A percentile compares a stretch with the other conserved stretches of the same genome.
Conservation (phyloP, 2,113 vertebrate genomes). For the Maccullochella peelii region DNA sequence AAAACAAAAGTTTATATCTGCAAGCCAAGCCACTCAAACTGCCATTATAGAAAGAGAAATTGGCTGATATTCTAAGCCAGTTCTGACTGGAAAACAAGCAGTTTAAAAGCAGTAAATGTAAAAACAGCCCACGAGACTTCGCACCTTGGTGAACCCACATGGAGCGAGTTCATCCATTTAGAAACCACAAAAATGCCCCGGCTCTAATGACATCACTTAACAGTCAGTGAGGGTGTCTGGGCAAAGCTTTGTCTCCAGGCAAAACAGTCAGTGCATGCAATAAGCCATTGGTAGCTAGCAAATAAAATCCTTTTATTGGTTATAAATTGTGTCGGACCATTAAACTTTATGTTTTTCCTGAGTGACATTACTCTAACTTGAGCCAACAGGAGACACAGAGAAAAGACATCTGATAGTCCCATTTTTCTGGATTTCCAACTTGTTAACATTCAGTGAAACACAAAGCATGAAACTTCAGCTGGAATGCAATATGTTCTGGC, state of each 20-base stretch:
- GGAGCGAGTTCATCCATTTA: slow-evolving; percentile 51
- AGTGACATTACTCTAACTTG: slow-evolving; percentile 52
- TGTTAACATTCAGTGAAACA: slow-evolving; percentile 31
- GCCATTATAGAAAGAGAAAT: not conserved
- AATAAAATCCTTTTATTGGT: slow-evolving; percentile 75
- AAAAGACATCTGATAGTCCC: slow-evolving; percentile 41
- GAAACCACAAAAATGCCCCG: slow-evolving; percentile 65
- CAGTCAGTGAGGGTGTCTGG: slow-evolving; percentile 64
- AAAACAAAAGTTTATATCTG: slow-evolving; percentile 22
- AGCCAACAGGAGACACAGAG: slow-evolving; percentile 44
- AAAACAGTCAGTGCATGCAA: slow-evolving; percentile 60
- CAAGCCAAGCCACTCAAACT: slow-evolving; percentile 25
- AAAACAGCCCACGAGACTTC: slow-evolving; percentile 14
- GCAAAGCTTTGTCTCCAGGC: slow-evolving; percentile 66
- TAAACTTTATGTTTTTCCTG: slow-evolving; percentile 71
- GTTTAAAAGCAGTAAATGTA: slow-evolving; percentile 39
- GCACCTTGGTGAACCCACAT: slow-evolving; percentile 65
- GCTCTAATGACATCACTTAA: slow-evolving; percentile 69
- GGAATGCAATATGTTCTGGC: not conserved
- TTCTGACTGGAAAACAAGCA: slow-evolving; percentile 30
- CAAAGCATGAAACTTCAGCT: slow-evolving; percentile 1
- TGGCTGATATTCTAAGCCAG: not conserved
- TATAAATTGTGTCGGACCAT: slow-evolving; percentile 68
- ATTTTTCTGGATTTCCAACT: slow-evolving; percentile 35
- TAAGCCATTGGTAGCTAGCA: slow-evolving; percentile 65